Conservation (phyloP, 2,888 invertebrate genomes). For the Sphaerophoria taeniata region DNA sequence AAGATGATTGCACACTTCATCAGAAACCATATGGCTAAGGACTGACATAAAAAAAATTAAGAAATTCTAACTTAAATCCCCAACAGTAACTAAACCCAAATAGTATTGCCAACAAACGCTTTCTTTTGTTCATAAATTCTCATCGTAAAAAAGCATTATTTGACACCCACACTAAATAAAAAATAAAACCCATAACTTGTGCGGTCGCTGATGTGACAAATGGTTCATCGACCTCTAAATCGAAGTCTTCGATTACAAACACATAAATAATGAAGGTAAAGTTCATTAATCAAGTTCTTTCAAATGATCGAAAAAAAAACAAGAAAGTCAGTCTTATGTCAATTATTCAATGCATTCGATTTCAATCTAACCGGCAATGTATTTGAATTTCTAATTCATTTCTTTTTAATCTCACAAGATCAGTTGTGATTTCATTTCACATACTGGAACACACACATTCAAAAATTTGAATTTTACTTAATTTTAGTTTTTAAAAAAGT, state of each 20-base stretch:
- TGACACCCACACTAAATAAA: not conserved
- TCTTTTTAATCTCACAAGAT: constrained; percentile 1
- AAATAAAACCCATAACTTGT: constrained; percentile 3
- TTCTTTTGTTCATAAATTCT: not conserved
- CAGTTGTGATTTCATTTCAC: not conserved
- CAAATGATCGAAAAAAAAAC: not conserved
- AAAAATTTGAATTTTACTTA: not conserved
- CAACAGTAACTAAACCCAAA: too few species aligned
- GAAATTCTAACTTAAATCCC: too few species aligned
- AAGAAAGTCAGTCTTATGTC: not conserved
- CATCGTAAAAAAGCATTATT: not conserved
- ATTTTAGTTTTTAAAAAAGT: constrained; percentile 15
- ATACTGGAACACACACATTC: not conserved
- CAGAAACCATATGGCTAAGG: too few species aligned
- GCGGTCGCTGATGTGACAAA: not conserved
- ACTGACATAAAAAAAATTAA: too few species aligned
- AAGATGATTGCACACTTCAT: too few species aligned
- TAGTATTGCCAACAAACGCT: too few species aligned
- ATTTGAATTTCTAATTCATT: not conserved
- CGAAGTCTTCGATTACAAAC: too few species aligned
- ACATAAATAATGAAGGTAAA: not conserved
- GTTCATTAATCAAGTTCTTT: constrained; percentile 7
- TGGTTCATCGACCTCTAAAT: constrained; percentile 10
- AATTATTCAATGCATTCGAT: constrained; percentile 14
- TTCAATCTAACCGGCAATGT: not conserved